Conservation (phyloP, 2,888 invertebrate genomes). For the Psylliodes chrysocephalus region DNA sequence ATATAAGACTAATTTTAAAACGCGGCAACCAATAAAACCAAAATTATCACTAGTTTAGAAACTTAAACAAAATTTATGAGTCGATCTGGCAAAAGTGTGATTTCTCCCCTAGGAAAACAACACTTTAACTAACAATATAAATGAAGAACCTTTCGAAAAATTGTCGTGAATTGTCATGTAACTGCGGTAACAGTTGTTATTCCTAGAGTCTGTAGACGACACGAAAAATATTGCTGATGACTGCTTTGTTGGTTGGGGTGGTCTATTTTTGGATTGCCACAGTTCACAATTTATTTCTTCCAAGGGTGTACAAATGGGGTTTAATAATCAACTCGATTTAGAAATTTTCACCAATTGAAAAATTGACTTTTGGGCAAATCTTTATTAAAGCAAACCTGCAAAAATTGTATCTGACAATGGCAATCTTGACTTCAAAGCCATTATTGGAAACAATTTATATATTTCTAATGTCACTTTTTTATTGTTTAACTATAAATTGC, state of each 20-base stretch:
- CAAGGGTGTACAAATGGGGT: background rate
- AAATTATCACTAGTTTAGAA: constrained; percentile 17
- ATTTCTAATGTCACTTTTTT: too few species aligned
- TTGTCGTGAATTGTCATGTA: constrained; percentile 44
- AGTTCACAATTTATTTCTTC: constrained; percentile 43
- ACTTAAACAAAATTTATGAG: constrained; percentile 21
- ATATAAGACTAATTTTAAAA: background rate
- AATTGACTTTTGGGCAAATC: too few species aligned
- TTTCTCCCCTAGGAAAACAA: constrained; percentile 31
- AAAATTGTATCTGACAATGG: too few species aligned
- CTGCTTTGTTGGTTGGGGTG: constrained; percentile 40
- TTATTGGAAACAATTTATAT: too few species aligned
- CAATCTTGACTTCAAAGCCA: too few species aligned
- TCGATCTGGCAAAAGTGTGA: constrained; percentile 10
- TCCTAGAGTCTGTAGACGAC: constrained; percentile 54
- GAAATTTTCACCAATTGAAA: too few species aligned
- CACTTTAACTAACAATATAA: constrained; percentile 52
- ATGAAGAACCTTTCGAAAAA: constrained; percentile 28
- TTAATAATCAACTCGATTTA: too few species aligned
- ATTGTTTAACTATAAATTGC: too few species aligned
- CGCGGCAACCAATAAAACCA: constrained; percentile 12
- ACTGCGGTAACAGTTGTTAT: constrained; percentile 53
- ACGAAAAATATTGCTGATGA: constrained; percentile 52
- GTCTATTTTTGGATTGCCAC: constrained; percentile 40
- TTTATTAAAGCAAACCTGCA: too few species aligned